These are phyloP conservation scores for Diploscapter pachys DNA, from an alignment of 1,140 invertebrate species.

Conservation along the genomic window DNA sequence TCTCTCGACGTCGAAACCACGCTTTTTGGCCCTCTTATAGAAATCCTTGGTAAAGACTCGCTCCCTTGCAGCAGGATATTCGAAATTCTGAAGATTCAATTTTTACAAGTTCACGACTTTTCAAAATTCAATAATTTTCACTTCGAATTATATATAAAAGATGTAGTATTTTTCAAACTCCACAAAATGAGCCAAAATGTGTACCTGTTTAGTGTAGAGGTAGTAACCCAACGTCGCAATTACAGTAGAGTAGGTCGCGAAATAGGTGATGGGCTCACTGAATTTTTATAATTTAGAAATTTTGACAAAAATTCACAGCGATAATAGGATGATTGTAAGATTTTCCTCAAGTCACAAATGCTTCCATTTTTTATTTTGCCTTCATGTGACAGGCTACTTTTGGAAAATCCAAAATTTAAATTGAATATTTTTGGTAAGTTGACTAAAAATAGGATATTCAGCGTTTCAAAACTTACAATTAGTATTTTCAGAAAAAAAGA, in stretches of 20 bases:
- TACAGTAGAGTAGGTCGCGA: slow-evolving; percentile 96
- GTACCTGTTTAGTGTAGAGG: slow-evolving; percentile 73
- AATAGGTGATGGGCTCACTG: slow-evolving; percentile 92
- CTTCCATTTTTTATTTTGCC: no score
- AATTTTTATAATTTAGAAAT: no score
- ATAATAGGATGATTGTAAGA: no score
- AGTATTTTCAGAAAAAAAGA: no score
- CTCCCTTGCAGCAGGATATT: slow-evolving; percentile 71
- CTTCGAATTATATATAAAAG: slow-evolving; percentile 95
- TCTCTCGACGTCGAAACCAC: slow-evolving; percentile 97
- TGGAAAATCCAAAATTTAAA: no score
- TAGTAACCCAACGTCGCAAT: slow-evolving; percentile 95
- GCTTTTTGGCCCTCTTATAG: slow-evolving; percentile 55
- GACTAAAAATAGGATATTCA: no score
- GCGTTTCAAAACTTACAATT: no score
- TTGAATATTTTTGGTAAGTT: no score
- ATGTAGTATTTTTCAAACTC: slow-evolving; percentile 96
- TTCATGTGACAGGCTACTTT: no score
- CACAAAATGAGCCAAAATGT: slow-evolving; percentile 80
- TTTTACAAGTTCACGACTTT: slow-evolving; percentile 58
- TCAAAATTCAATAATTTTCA: no score
- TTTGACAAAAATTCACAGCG: no score
- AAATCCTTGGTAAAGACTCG: slow-evolving; percentile 52
- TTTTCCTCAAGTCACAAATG: no score
- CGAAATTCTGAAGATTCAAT: not conserved